Conservation (phyloP, 1,140 invertebrate genomes). For the Zophobas atratus region DNA sequence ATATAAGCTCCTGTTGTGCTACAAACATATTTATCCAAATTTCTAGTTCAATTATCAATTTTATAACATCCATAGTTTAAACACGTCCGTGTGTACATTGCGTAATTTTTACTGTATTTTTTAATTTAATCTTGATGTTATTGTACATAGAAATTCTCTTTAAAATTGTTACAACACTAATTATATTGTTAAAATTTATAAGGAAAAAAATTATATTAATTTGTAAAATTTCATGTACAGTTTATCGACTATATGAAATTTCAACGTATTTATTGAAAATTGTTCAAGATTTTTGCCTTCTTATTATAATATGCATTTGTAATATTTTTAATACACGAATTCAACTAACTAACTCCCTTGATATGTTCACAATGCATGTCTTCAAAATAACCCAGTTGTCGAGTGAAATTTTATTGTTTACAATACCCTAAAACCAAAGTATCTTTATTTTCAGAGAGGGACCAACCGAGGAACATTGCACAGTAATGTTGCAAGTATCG, state of each 20-base stretch:
- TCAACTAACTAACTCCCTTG: slow-evolving; percentile 19
- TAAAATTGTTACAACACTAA: slow-evolving; percentile 38
- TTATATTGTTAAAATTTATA: slow-evolving; percentile 47
- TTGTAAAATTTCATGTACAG: slow-evolving; percentile 39
- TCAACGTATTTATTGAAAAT: slow-evolving; percentile 52
- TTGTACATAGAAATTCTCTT: slow-evolving; percentile 35
- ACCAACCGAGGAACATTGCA: slow-evolving; percentile 50
- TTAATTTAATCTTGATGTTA: slow-evolving; percentile 27
- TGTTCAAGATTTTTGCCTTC: slow-evolving; percentile 58
- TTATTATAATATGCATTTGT: slow-evolving; percentile 53
- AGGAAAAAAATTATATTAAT: slow-evolving; percentile 42
- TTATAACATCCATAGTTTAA: slow-evolving; percentile 37
- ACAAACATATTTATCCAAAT: slow-evolving; percentile 31
- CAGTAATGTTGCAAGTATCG: slow-evolving; percentile 18
- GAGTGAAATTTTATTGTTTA: slow-evolving; percentile 23
- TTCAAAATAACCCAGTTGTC: slow-evolving; percentile 27
- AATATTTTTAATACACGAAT: slow-evolving; percentile 57
- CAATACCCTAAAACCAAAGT: slow-evolving; percentile 9
- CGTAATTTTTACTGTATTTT: slow-evolving; percentile 30
- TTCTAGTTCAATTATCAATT: slow-evolving; percentile 11
- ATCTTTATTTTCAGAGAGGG: slow-evolving; percentile 48
- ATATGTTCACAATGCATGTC: slow-evolving; percentile 47
- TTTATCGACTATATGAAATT: slow-evolving; percentile 44
- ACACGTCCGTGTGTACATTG: slow-evolving; percentile 32
- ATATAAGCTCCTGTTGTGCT: slow-evolving; percentile 36